phyloP scores from a whole-genome alignment of 2,113 vertebrate species.

The Hymenochirus boettgeri region DNA sequence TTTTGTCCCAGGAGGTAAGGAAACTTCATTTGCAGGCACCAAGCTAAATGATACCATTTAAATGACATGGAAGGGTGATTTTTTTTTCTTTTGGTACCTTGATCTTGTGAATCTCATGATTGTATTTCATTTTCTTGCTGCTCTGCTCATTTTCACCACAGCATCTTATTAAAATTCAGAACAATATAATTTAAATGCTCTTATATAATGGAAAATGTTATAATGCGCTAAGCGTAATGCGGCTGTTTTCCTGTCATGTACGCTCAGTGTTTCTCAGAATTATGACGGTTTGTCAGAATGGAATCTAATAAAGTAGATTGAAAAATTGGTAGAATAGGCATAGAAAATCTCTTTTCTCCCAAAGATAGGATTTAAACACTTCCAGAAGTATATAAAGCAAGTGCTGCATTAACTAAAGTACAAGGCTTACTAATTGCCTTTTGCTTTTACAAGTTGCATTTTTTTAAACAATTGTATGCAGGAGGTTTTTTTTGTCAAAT shows the following conservation, averaged over 20 bases:
- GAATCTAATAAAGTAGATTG: constrained; percentile 46
- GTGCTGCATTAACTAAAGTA: too few species aligned
- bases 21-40: constrained; percentile 44
- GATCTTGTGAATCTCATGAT: constrained; percentile 45
- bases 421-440: too few species aligned
- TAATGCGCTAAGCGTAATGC: constrained; percentile 45
- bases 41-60: constrained; percentile 34
- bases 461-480: too few species aligned
- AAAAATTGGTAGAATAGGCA: constrained; percentile 46
- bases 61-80: constrained; percentile 37
- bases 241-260: constrained; percentile 47
- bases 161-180: constrained; percentile 44
- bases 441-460: too few species aligned
- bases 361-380: constrained; percentile 39
- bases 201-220: constrained; percentile 45
- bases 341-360: constrained; percentile 41
- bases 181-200: constrained; percentile 42
- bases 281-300: constrained; percentile 42
- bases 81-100: constrained; percentile 5
- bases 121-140: constrained; percentile 42
- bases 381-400: constrained; percentile 39
- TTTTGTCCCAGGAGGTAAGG: constrained; percentile 94
- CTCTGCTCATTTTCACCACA: constrained; percentile 39
- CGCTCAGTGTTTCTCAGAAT: constrained; percentile 41
- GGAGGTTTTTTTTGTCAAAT: too few species aligned